Evolutionary conservation across 2,888 invertebrate species (phyloP).

Genomic region (Phytoseiulus persimilis): DNA sequence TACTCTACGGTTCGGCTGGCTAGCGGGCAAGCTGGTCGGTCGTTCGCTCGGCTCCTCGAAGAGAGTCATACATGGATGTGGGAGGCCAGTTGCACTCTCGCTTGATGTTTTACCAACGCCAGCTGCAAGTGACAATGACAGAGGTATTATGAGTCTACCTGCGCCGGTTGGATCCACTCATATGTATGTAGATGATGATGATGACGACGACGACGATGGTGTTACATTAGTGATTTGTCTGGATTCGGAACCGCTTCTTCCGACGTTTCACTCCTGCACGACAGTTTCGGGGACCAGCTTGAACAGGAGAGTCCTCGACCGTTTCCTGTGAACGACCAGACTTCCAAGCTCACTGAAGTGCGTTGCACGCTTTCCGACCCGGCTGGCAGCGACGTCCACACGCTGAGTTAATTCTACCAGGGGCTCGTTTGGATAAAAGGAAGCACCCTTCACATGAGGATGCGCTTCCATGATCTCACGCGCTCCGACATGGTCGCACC

Average conservation of each 20-base stretch:
- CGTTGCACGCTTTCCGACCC: too few relatives aligned
- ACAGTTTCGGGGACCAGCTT: too few relatives aligned
- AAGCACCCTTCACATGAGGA: too few relatives aligned
- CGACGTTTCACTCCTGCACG: too few relatives aligned
- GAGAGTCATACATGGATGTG: not conserved
- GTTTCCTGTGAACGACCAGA: too few relatives aligned
- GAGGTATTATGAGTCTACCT: not conserved
- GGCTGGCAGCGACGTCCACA: too few relatives aligned
- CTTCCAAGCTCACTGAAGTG: too few relatives aligned
- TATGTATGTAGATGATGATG: not conserved
- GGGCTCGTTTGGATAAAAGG: too few relatives aligned
- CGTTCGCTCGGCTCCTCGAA: not conserved
- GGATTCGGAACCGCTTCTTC: not conserved
- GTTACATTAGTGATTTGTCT: not conserved
- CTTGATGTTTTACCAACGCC: not conserved
- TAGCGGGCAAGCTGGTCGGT: not conserved
- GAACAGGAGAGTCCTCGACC: too few relatives aligned
- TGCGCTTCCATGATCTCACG: too few relatives aligned
- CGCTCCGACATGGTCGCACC: too few relatives aligned
- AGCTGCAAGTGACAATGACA: slow-evolving; percentile 5
- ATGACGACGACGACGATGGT: not conserved
- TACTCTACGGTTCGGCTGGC: not conserved
- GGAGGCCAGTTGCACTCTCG: not conserved
- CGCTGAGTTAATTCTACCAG: too few relatives aligned
- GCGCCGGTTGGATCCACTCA: not conserved